Percentiles rank a stretch among this genome's conserved stretches.
Conservation (phyloP, 2,113 vertebrate genomes). For the Cyanoliseus patagonus region DNA sequence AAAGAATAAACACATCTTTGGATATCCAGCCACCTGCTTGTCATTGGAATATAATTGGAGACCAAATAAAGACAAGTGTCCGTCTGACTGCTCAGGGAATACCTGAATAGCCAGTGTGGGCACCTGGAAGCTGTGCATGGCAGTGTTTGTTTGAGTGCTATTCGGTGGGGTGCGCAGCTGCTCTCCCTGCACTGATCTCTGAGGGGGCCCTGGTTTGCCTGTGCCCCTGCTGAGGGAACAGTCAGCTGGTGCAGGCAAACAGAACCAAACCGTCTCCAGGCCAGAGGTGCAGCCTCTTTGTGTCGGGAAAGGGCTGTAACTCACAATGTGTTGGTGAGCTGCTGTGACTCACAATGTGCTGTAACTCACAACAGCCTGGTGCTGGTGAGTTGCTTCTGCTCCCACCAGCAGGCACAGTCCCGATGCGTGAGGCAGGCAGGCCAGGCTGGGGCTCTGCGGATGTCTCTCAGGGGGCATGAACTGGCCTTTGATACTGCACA, state of each 20-base stretch:
- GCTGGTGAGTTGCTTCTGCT: background rate
- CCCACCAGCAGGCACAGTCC: background rate
- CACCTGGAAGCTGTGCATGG: background rate
- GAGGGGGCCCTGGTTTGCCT: background rate
- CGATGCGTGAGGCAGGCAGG: accelerated
- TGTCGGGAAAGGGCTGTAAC: background rate
- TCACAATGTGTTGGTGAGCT: background rate
- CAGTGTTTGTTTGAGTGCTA: background rate
- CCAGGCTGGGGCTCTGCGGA: accelerated
- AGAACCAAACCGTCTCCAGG: background rate
- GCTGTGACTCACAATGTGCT: background rate
- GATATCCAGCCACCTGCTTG: background rate
- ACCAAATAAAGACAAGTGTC: background rate
- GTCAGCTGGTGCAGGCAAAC: background rate
- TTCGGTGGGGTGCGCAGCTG: background rate
- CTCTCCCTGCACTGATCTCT: background rate
- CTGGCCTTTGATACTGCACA: background rate
- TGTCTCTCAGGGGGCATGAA: accelerated
- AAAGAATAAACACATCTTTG: background rate
- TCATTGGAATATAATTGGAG: background rate
- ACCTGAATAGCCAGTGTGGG: background rate
- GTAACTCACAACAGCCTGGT: background rate
- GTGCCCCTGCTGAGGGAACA: background rate
- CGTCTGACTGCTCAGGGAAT: background rate
- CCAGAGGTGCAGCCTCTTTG: background rate